Conservation (phyloP, 2,113 vertebrate genomes). For the Caretta caretta region DNA sequence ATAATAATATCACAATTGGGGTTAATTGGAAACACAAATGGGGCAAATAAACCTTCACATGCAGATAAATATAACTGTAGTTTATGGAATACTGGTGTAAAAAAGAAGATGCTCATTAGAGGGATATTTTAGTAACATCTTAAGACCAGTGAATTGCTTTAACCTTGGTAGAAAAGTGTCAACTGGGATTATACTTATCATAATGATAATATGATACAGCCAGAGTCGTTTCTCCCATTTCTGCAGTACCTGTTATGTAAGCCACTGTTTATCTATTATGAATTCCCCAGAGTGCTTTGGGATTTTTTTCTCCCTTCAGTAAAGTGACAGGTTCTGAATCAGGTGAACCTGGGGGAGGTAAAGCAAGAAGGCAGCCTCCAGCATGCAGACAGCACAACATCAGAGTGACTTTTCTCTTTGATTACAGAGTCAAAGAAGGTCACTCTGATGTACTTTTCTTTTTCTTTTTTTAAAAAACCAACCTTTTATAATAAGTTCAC, state of each 20-base stretch:
- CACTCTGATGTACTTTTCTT: not conserved
- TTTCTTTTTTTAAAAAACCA: accelerated
- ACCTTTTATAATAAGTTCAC: accelerated
- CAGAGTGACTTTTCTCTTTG: not conserved
- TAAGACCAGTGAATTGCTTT: not conserved
- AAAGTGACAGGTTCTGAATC: not conserved
- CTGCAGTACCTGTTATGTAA: not conserved
- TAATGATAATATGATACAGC: accelerated
- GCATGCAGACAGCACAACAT: not conserved
- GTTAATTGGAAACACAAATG: not conserved
- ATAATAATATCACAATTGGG: not conserved
- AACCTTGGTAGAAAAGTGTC: constrained; percentile 16
- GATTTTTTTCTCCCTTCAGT: not conserved
- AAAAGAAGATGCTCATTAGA: not conserved
- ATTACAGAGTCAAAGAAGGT: accelerated
- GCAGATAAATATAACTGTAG: not conserved
- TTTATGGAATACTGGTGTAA: not conserved
- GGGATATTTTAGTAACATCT: not conserved
- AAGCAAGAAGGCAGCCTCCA: not conserved
- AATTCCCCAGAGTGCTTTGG: not conserved
- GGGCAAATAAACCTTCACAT: not conserved
- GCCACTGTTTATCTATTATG: not conserved
- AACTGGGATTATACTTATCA: not conserved
- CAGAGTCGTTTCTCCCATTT: not conserved
- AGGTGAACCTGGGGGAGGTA: not conserved